Percentiles rank a stretch among this genome's conserved stretches.
These are phyloP conservation scores for Phyllostomus discolor DNA, from an alignment of 2,113 vertebrate species.

Conservation along the genomic window DNA sequence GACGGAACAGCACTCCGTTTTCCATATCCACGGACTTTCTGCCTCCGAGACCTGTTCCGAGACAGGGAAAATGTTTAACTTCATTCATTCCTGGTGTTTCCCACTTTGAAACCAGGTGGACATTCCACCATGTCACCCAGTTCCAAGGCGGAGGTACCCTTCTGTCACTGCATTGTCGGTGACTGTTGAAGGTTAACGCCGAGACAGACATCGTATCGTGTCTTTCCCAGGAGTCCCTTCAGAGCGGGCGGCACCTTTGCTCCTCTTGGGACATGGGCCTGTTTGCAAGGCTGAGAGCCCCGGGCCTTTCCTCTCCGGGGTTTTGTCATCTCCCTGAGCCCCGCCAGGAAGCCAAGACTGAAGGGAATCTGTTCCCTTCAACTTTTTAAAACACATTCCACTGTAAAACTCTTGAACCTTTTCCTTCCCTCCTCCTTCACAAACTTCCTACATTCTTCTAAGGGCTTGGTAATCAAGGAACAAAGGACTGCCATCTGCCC, in stretches of 20 bases:
- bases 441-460: background rate
- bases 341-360: background rate
- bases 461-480: background rate
- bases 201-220: background rate
- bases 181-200: background rate
- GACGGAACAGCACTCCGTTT: background rate
- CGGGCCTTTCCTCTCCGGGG: background rate
- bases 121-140: background rate
- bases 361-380: background rate
- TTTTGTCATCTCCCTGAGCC: background rate
- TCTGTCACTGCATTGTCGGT: background rate
- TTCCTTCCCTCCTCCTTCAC: background rate
- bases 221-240: background rate
- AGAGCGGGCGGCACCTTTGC: background rate
- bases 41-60: background rate
- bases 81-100: background rate
- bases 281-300: background rate
- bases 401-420: background rate
- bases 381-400: background rate
- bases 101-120: background rate
- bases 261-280: background rate
- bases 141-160: background rate
- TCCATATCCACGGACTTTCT: background rate
- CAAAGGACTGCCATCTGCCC: background rate
- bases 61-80: background rate